Percentiles rank a stretch among this genome's conserved stretches.
phyloP scores from a whole-genome alignment of 2,113 vertebrate species.

The Turdus rufiventris region DNA sequence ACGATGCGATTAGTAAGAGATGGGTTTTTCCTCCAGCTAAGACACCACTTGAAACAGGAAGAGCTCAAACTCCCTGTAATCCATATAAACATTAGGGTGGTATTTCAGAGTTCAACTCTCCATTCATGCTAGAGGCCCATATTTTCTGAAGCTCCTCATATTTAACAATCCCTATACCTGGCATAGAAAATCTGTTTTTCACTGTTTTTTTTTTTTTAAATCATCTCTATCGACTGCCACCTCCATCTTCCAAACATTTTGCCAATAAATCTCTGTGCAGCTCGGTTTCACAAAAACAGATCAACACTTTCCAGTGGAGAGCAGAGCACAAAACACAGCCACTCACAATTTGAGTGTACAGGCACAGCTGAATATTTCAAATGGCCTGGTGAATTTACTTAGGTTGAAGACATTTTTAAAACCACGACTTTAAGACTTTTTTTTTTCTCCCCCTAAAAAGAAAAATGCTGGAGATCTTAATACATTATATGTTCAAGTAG shows the following conservation, averaged over 20 bases:
- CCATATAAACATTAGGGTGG: not conserved
- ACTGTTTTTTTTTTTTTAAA: not conserved
- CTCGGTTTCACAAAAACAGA: not conserved
- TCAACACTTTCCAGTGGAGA: not conserved
- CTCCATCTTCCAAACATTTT: not conserved
- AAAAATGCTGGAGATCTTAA: not conserved
- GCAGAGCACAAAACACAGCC: not conserved
- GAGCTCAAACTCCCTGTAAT: not conserved
- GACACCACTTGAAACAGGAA: not conserved
- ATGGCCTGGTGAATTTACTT: not conserved
- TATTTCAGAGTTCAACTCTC: not conserved
- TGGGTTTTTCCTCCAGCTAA: not conserved
- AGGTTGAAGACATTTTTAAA: not conserved
- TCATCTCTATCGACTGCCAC: not conserved
- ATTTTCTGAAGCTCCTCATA: not conserved
- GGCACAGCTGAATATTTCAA: not conserved
- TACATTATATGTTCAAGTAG: not conserved
- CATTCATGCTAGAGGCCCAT: too few species aligned
- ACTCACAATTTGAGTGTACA: accelerated
- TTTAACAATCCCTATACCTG: not conserved
- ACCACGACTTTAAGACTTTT: not conserved
- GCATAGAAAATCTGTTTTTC: not conserved
- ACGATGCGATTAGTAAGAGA: not conserved
- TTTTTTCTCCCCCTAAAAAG: not conserved
- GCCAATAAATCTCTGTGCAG: not conserved